These are phyloP conservation scores for Epizoanthus scotinus DNA, from an alignment of 92 coral and sea anemone genomes.

Conservation along the genomic window DNA sequence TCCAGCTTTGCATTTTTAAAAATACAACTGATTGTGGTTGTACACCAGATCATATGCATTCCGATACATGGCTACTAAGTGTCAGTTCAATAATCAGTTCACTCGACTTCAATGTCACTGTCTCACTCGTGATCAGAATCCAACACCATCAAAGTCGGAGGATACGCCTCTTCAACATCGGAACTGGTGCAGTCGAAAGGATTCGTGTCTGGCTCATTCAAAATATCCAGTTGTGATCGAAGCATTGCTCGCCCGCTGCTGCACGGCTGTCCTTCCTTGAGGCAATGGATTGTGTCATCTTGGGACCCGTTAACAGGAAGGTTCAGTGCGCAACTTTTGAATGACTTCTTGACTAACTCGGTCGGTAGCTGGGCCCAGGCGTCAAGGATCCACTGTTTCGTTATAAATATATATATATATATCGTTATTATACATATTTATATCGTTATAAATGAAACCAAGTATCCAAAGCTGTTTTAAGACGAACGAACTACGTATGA, in stretches of 20 bases:
- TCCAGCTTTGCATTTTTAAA: slow-evolving; percentile 19
- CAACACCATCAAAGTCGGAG: slow-evolving; percentile 13
- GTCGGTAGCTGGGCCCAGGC: slow-evolving; percentile 23
- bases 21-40: neutral
- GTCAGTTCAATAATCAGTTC: slow-evolving; percentile 31
- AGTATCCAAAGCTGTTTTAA: no score
- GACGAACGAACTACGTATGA: no score
- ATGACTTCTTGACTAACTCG: slow-evolving; percentile 33
- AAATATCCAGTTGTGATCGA: slow-evolving; percentile 31
- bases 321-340: neutral
- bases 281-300: slow-evolving; percentile 31
- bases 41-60: slow-evolving; percentile 1
- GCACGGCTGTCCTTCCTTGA: slow-evolving; percentile 36
- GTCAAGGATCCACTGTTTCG: slow-evolving; percentile 39
- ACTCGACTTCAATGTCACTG: slow-evolving; percentile 48
- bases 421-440: no score
- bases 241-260: slow-evolving; percentile 24
- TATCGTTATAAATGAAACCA: no score
- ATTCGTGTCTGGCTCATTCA: slow-evolving; percentile 42
- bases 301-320: no score
- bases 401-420: no score
- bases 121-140: slow-evolving; percentile 37
- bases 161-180: slow-evolving; percentile 31
- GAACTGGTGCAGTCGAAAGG: slow-evolving; percentile 25
- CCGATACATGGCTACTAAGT: slow-evolving; percentile 24